Conservation (phyloP, 2,888 invertebrate genomes). For the Clunio marinus region DNA sequence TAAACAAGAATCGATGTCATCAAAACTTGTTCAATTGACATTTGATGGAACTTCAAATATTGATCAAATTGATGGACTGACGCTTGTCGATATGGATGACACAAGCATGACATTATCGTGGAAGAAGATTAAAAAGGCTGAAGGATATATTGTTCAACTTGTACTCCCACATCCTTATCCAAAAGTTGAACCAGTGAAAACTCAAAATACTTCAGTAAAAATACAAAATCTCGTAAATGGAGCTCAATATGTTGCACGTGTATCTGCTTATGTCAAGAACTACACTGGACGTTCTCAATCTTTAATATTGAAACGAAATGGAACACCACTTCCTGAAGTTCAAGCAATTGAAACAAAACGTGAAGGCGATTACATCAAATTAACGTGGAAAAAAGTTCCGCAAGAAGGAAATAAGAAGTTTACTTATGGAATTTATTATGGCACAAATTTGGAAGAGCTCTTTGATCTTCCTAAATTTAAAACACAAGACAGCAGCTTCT, state of each 20-base stretch:
- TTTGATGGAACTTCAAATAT: constrained; percentile 65
- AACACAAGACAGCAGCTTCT: constrained; percentile 56
- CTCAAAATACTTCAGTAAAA: constrained; percentile 51
- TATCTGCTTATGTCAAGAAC: constrained; percentile 54
- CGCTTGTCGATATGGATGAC: constrained; percentile 53
- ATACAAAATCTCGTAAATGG: constrained; percentile 50
- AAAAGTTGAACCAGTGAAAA: constrained; percentile 50
- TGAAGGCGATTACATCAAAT: constrained; percentile 54
- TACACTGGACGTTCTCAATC: constrained; percentile 50
- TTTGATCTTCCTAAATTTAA: constrained; percentile 53
- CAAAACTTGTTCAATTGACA: constrained; percentile 56
- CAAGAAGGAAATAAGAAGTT: constrained; percentile 51
- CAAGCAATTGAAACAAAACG: constrained; percentile 45
- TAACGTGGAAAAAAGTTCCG: constrained; percentile 57
- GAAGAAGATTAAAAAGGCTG: constrained; percentile 57
- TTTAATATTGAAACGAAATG: constrained; percentile 49
- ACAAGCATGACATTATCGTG: constrained; percentile 59
- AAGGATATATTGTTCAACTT: constrained; percentile 58
- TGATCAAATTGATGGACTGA: constrained; percentile 58
- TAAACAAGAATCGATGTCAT: constrained; percentile 58
- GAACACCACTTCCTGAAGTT: constrained; percentile 45
- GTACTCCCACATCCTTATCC: constrained; percentile 58
- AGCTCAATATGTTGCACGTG: constrained; percentile 55
- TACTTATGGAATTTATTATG: constrained; percentile 70
- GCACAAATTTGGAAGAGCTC: constrained; percentile 56